Percentiles rank a stretch among this genome's conserved stretches.
phyloP scores from a whole-genome alignment of 2,113 vertebrate species.

The Myrmophylax atrothorax region DNA sequence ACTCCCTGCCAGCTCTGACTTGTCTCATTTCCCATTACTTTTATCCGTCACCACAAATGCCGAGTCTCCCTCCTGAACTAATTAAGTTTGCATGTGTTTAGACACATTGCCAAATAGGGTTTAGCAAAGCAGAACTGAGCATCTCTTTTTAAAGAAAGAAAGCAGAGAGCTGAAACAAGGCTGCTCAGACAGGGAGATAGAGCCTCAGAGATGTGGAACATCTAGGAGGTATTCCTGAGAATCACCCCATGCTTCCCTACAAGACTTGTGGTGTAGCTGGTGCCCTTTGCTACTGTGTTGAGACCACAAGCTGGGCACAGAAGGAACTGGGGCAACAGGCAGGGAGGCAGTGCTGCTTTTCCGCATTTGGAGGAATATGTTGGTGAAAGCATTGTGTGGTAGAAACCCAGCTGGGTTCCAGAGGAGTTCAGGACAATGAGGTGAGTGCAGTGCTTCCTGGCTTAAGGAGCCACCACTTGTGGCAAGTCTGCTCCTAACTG shows the following conservation, averaged over 20 bases:
- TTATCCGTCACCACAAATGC: conserved; percentile 78
- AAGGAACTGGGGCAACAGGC: not conserved
- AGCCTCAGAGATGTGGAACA: not conserved
- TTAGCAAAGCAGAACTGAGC: conserved; percentile 84
- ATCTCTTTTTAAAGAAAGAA: conserved; percentile 77
- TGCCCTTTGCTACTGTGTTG: not conserved
- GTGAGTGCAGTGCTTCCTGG: not conserved
- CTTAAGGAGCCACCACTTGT: not conserved
- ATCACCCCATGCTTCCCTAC: not conserved
- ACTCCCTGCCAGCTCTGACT: conserved; percentile 77
- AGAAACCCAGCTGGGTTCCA: not conserved
- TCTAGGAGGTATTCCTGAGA: not conserved
- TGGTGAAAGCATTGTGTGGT: not conserved
- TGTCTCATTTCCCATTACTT: conserved; percentile 80
- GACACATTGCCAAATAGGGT: conserved; percentile 84
- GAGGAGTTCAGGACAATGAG: not conserved
- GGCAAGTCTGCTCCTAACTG: not conserved
- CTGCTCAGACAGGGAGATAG: not conserved
- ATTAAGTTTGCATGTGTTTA: conserved; percentile 84
- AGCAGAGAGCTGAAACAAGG: conserved; percentile 30
- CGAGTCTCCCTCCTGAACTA: conserved; percentile 78
- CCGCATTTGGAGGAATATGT: not conserved
- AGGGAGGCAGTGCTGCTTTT: not conserved
- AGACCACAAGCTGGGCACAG: not conserved
- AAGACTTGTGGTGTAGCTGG: not conserved